Percentiles rank a stretch among this genome's conserved stretches.
These are phyloP conservation scores for Heliangelus exortis DNA, from an alignment of 2,797 vertebrate species.

Conservation along the genomic window DNA sequence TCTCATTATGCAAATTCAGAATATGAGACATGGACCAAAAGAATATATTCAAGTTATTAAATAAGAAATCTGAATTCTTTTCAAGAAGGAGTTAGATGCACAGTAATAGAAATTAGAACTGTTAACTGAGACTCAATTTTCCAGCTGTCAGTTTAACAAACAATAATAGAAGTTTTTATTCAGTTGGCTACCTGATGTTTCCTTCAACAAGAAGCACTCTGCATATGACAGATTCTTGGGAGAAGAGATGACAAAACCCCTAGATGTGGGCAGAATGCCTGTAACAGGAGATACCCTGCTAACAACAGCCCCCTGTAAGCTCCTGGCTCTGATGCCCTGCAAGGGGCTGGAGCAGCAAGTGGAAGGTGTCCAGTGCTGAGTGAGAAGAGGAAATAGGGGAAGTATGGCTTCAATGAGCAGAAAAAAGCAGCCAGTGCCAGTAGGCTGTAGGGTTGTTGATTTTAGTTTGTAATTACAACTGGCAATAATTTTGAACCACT, in stretches of 20 bases:
- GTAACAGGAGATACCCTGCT: neutral
- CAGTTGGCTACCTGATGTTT: neutral
- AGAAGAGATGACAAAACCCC: neutral
- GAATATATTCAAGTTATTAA: constrained; percentile 37
- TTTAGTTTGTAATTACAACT: constrained; percentile 41
- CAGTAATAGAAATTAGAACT: constrained; percentile 21
- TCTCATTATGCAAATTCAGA: constrained; percentile 56
- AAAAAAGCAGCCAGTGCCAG: neutral
- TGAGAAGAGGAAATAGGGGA: neutral
- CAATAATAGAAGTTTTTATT: neutral
- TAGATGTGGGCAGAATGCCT: neutral
- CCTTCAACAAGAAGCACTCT: neutral
- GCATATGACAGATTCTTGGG: neutral
- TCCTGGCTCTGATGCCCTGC: neutral
- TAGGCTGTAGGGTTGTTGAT: constrained; percentile 21
- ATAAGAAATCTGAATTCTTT: constrained; percentile 10
- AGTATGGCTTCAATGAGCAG: neutral
- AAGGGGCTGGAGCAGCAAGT: neutral
- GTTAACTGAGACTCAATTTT: constrained; percentile 27
- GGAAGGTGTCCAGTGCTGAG: neutral
- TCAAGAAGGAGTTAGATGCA: neutral
- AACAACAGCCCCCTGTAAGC: neutral
- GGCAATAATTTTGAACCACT: constrained; percentile 18
- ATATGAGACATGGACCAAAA: constrained; percentile 10
- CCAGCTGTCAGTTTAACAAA: constrained; percentile 25